These are phyloP conservation scores for Sarcophaga caerulescens DNA, from an alignment of 2,888 invertebrate genomes.

Conservation along the genomic window DNA sequence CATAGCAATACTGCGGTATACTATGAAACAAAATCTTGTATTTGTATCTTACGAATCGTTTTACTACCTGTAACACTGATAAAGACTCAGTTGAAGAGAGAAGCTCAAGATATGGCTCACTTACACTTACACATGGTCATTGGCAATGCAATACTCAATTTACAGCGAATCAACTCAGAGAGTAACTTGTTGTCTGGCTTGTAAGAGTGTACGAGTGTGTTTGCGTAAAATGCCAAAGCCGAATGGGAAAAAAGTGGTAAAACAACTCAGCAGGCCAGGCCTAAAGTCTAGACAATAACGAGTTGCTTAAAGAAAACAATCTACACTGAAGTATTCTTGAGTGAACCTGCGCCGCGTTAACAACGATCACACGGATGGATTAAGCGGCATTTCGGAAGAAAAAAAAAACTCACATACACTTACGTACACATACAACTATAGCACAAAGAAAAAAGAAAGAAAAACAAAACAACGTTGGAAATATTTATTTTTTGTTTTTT, in stretches of 20 bases:
- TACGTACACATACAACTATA: conserved; percentile 40
- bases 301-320: conserved; percentile 59
- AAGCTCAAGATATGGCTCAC: background rate
- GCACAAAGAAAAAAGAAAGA: background rate
- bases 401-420: background rate
- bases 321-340: conserved; percentile 72
- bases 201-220: background rate
- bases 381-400: conserved; percentile 41
- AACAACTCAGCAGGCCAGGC: conserved; percentile 58
- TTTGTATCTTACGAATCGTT: background rate
- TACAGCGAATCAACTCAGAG: conserved; percentile 15
- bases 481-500: conserved; percentile 5
- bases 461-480: conserved; percentile 42
- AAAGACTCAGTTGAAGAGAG: background rate
- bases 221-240: conserved; percentile 43
- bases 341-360: conserved; percentile 76
- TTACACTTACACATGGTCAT: background rate
- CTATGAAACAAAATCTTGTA: background rate
- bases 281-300: conserved; percentile 60
- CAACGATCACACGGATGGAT: conserved; percentile 72
- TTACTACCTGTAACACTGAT: background rate
- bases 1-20: background rate
- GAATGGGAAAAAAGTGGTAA: conserved; percentile 52
- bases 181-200: background rate
- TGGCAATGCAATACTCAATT: background rate